Evolutionary conservation across 2,888 invertebrate species (phyloP), one percentile per base, ranked within the genome.

Genomic region (Dioctria rufipes): DNA sequence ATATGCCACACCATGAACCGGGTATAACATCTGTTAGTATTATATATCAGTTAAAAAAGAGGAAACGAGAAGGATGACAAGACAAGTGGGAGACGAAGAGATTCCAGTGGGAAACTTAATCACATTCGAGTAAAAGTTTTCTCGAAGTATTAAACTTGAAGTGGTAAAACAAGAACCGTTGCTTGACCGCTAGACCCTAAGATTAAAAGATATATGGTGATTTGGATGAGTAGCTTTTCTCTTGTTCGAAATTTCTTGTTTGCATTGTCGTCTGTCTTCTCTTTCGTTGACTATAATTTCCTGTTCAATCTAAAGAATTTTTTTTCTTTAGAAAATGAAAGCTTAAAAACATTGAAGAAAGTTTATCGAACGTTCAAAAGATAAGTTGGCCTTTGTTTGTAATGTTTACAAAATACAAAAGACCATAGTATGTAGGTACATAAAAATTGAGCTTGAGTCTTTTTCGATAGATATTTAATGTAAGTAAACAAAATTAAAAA

Each of bases 81-180:
- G 11, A 9, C n/a, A 58, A 13, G 58, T n/a, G 58, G 58, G 2
- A 25, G 25, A 25, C 25, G 25, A 58, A 3, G 8, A 58, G 58
- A 58, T 58, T 58, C 58, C 58, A 58, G 58, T 58, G 58, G 58
- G 58, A 58, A 58, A 58, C 58, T 58, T 58, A 58, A 58, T 58
- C 58, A 58, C 58, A 58, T 58, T 58, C 3, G 58, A 58, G 58
- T 58, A 58, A 58, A 58, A 58, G n/a, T 58, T 58, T 58, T 58
- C n/a, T 58, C 4, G 58, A 58, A 58, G 58, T 58, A 58, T 58
- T 58, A 58, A 58, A 58, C 25, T 13, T 11, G 58, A 58, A 58
- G 58, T 58, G 58, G 58, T 58, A 58, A 58, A 58, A 58, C 58
- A 58, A 58, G 58, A 58, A 58, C 25, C 58, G n/a, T 58, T 58